A percentile compares a stretch with the other conserved stretches of the same genome.
phyloP scores from a whole-genome alignment of 2,888 invertebrate genomes.

The Andricus quercusramuli region DNA sequence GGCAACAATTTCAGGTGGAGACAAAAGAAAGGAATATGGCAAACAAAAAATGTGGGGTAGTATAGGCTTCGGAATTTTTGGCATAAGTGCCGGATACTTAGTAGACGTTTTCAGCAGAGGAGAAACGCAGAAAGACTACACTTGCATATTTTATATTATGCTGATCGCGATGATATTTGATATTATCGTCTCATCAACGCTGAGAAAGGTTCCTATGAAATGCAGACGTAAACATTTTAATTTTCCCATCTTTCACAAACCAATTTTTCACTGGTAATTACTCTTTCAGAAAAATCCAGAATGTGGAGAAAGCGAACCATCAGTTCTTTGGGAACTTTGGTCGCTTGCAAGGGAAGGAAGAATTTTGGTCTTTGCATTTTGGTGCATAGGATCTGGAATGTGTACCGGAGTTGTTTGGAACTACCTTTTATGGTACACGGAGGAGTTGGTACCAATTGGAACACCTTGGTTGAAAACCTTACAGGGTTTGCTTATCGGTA shows the following conservation, averaged over 20 bases:
- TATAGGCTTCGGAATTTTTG: slow-evolving; percentile 91
- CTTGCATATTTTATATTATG: slow-evolving; percentile 89
- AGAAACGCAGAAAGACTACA: slow-evolving; percentile 85
- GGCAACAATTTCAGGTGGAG: slow-evolving; percentile 80
- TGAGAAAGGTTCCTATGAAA: slow-evolving; percentile 77
- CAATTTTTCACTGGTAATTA: not conserved
- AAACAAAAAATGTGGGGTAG: slow-evolving; percentile 94
- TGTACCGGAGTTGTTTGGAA: slow-evolving; percentile 93
- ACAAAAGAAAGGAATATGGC: slow-evolving; percentile 87
- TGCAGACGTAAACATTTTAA: not conserved
- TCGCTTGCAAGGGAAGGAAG: slow-evolving; percentile 67
- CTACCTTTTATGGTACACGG: slow-evolving; percentile 92
- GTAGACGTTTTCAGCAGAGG: slow-evolving; percentile 88
- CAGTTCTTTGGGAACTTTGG: slow-evolving; percentile 70
- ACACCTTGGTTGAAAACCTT: slow-evolving; percentile 85
- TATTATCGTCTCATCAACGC: slow-evolving; percentile 83
- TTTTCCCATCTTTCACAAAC: not conserved
- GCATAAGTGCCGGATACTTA: slow-evolving; percentile 87
- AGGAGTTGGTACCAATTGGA: slow-evolving; percentile 83
- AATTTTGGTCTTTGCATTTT: slow-evolving; percentile 86
- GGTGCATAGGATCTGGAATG: slow-evolving; percentile 91
- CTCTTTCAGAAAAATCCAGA: slow-evolving; percentile 60
- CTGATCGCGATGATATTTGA: slow-evolving; percentile 84
- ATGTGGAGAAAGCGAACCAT: slow-evolving; percentile 64
- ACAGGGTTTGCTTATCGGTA: slow-evolving; percentile 85